Evolutionary conservation across 2,113 vertebrate species (phyloP).

Genomic region (Melanostigma gelatinosum): DNA sequence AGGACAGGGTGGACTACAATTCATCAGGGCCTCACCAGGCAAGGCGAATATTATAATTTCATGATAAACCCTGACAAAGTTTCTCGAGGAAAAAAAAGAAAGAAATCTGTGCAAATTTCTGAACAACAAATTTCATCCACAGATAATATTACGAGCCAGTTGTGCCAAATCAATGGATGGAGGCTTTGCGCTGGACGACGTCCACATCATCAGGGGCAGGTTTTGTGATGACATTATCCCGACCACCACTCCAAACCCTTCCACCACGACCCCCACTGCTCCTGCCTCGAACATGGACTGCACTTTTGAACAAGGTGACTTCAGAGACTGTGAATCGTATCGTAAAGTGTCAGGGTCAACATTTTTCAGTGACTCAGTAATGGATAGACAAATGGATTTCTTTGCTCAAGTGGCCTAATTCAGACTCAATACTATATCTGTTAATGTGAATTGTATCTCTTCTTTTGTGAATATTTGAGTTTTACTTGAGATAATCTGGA

Average conservation of each 20-base stretch:
- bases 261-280: constrained; percentile 59
- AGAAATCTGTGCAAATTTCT: not conserved
- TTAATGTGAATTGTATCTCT: not conserved
- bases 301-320: constrained; percentile 79
- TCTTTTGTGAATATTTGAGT: not conserved
- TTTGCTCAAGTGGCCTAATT: not conserved
- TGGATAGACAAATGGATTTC: not conserved
- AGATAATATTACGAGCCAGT: constrained; percentile 80
- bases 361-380: not conserved
- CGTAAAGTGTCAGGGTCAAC: not conserved
- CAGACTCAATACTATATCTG: not conserved
- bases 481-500: not conserved
- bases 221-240: constrained; percentile 61
- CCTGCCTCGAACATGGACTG: constrained; percentile 76
- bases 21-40: constrained; percentile 77
- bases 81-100: not conserved
- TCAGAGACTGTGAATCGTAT: not conserved
- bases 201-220: constrained; percentile 67
- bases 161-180: rapidly evolving
- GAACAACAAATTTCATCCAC: not conserved
- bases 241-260: constrained; percentile 70
- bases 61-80: not conserved
- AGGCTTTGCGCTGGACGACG: constrained; percentile 78
- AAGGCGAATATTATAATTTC: not conserved
- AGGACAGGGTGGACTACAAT: constrained; percentile 74